These are phyloP conservation scores for Myopa testacea DNA, from an alignment of 2,888 invertebrate species.

Conservation along the genomic window DNA sequence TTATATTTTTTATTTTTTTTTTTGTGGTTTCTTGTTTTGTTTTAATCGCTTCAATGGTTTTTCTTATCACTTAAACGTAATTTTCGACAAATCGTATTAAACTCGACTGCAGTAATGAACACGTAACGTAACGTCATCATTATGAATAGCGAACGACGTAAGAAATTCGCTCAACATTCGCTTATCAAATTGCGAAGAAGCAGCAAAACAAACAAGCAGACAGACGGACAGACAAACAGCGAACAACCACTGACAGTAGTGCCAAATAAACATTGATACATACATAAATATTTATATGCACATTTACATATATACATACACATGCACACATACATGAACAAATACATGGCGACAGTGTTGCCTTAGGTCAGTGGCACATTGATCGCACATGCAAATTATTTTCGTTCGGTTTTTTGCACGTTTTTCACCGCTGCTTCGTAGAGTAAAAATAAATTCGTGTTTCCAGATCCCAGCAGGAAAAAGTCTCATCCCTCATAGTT, in stretches of 20 bases:
- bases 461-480: too few relatives aligned
- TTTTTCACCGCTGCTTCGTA: conserved; percentile 27
- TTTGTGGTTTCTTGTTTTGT: neutral
- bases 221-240: neutral
- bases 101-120: neutral
- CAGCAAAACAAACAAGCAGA: neutral
- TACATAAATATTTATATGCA: neutral
- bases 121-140: conserved; percentile 13
- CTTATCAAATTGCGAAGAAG: neutral
- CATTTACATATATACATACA: neutral
- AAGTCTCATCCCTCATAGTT: too few relatives aligned
- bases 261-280: neutral
- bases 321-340: neutral
- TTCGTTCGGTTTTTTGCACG: conserved; percentile 40
- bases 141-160: conserved; percentile 1
- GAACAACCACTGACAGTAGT: neutral
- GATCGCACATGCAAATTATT: conserved; percentile 65
- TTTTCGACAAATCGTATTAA: neutral
- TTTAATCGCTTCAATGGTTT: neutral
- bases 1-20: neutral
- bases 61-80: conserved; percentile 16
- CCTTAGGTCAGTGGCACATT: conserved; percentile 67
- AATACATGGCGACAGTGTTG: conserved; percentile 57
- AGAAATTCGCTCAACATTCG: neutral
- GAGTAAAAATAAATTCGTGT: conserved; percentile 28